Evolutionary conservation across 2,888 invertebrate species (phyloP), one percentile per base, ranked within the genome.

Genomic region (Pseudococcus viburni): DNA sequence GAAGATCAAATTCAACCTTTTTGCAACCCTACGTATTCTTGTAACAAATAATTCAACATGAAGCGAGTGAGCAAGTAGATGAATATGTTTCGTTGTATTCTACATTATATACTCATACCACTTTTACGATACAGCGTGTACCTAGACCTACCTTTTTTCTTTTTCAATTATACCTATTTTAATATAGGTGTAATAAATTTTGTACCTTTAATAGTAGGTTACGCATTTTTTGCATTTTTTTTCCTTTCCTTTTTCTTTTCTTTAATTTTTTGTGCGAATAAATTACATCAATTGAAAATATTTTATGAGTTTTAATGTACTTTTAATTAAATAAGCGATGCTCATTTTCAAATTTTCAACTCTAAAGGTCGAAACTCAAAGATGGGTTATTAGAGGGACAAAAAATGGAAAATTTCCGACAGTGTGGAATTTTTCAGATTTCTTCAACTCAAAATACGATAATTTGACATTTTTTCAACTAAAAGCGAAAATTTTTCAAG

Each of bases 1-100:
- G 94, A 94, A 91, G 94, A 83, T 46, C 42, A 83, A 94, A 6
- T 84, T 90, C 33, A 86, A 84, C 73, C 73, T 73, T 73, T 33
- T 73, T 26, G 33, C 26, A 73, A 73, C 5, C 0, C 73, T 73
- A 33, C 73, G 17, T 73, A 33, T 73, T 33, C 73, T 15, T 73
- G 73, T 17, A 33, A 73, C 33, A 33, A 73, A 73, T 64, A 64
- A 64, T 11, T 22, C 59, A 19, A 64, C 12, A 5, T 59, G 6
- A 19, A 55, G 17, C 26, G 26, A 5, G 42, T 42, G 42, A 9
- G 42, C 9, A 42, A 9, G 9, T 42, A 7, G 42, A 9, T 9
- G 6, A 3, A 1, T 8, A 5, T 0, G 17, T 2, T 73, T 39
- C 33, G 15, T 39, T 4, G 17, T 73, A 68, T 11, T 9, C 68